Evolutionary conservation across 2,113 vertebrate genomes (phyloP).

Genomic region (Electrona antarctica): DNA sequence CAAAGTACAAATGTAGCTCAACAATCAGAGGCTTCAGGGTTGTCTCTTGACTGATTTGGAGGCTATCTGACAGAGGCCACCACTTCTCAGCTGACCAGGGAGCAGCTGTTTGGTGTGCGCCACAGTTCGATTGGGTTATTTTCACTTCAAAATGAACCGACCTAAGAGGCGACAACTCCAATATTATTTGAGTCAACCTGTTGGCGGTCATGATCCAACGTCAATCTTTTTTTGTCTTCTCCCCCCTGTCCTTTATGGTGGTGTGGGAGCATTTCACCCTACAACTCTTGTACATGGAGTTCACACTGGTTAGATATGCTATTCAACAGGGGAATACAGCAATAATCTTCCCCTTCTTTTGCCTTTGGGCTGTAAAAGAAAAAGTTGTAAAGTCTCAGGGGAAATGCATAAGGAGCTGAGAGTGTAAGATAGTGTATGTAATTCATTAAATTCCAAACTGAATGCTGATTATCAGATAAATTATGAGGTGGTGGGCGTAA

Average conservation of each 20-base stretch:
- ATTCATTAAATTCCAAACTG: conserved; percentile 50
- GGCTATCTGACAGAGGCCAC: neutral
- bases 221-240: neutral
- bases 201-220: neutral
- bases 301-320: conserved; percentile 14
- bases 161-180: neutral
- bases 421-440: conserved; percentile 29
- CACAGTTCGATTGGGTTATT: neutral
- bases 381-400: conserved; percentile 2
- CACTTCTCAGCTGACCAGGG: neutral
- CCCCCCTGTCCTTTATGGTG: neutral
- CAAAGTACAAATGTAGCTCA: too few species aligned
- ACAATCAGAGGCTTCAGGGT: neutral
- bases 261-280: conserved; percentile 5
- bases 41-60: neutral
- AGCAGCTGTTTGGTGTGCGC: neutral
- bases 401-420: conserved; percentile 19
- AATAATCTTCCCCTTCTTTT: conserved; percentile 21
- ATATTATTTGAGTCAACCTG: neutral
- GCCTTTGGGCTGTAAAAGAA: conserved; percentile 21
- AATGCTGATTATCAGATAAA: conserved; percentile 56
- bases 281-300: neutral
- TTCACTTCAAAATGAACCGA: neutral
- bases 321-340: conserved; percentile 9
- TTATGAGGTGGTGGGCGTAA: conserved; percentile 44